Conservation (phyloP, 2,797 vertebrate species). For the Fistularia commersonii region DNA sequence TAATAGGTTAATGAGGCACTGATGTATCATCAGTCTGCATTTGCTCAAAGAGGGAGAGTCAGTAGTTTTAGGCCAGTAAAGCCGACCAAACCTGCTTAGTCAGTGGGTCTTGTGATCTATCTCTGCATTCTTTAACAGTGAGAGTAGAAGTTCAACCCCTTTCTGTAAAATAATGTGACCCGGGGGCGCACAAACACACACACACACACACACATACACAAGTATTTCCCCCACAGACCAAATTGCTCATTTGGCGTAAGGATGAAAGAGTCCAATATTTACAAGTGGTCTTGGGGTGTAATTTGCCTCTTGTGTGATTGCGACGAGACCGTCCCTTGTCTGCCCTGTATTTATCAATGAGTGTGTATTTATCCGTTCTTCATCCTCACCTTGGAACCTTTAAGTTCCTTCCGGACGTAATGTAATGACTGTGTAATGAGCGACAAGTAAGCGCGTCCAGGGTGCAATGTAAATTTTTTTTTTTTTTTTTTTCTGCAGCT, state of each 20-base stretch:
- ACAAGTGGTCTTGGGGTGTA: slow-evolving; percentile 53
- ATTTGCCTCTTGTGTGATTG: slow-evolving; percentile 66
- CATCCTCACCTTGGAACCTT: slow-evolving; percentile 49
- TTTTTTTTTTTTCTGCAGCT: slow-evolving; percentile 52
- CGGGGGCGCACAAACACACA: slow-evolving; percentile 15
- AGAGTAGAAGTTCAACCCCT: slow-evolving; percentile 34
- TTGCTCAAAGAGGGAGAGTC: slow-evolving; percentile 2
- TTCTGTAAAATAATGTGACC: slow-evolving; percentile 26
- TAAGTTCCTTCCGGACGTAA: slow-evolving; percentile 46
- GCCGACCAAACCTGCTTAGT: slow-evolving; percentile 37
- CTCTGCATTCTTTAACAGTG: slow-evolving; percentile 51
- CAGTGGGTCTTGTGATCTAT: slow-evolving; percentile 32
- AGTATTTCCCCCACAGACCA: slow-evolving; percentile 38
- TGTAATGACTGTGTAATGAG: slow-evolving; percentile 60
- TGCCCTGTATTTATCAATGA: slow-evolving; percentile 53
- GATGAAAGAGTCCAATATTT: slow-evolving; percentile 71
- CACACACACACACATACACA: slow-evolving; percentile 8
- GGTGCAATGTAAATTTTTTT: slow-evolving; percentile 60
- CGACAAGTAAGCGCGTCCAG: slow-evolving; percentile 25
- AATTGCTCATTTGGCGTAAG: slow-evolving; percentile 53
- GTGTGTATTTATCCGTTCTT: slow-evolving; percentile 60
- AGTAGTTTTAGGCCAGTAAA: slow-evolving; percentile 21
- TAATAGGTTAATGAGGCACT: neutral
- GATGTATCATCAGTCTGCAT: slow-evolving; percentile 15
- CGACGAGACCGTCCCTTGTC: slow-evolving; percentile 45